Evolutionary conservation across 1,140 invertebrate species (phyloP).

Genomic region (Pentalonia nigronervosa): DNA sequence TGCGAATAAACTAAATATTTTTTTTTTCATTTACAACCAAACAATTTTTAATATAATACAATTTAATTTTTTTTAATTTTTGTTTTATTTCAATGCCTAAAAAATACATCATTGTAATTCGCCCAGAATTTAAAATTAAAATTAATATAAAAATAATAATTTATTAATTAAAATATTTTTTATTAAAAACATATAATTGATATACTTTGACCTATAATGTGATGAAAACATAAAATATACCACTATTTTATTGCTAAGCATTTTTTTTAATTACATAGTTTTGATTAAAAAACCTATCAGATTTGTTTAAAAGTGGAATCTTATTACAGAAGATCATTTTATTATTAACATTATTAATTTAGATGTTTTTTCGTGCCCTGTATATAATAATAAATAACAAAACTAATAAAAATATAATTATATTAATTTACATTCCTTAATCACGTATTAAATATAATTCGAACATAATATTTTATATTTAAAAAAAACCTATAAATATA

Average conservation of each 20-base stretch:
- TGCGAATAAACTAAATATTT: neutral
- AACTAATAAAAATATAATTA: neutral
- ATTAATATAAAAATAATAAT: conserved; percentile 6
- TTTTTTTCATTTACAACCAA: neutral
- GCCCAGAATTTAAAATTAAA: neutral
- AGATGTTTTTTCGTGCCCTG: neutral
- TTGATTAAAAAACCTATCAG: neutral
- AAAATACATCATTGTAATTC: neutral
- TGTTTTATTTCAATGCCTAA: neutral
- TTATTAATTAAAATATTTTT: conserved; percentile 34
- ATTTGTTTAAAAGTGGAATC: neutral
- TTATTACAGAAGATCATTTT: neutral
- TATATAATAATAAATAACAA: neutral
- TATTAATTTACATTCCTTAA: neutral
- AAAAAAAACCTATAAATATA: neutral
- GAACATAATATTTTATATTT: neutral
- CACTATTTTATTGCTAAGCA: neutral
- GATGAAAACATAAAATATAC: neutral
- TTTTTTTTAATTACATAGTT: neutral
- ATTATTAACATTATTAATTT: neutral
- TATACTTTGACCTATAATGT: neutral
- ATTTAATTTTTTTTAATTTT: neutral
- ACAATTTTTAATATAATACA: neutral
- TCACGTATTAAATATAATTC: neutral
- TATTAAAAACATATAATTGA: neutral